Evolutionary conservation across 2,797 vertebrate species (phyloP).

Genomic region (Intellagama lesueurii): DNA sequence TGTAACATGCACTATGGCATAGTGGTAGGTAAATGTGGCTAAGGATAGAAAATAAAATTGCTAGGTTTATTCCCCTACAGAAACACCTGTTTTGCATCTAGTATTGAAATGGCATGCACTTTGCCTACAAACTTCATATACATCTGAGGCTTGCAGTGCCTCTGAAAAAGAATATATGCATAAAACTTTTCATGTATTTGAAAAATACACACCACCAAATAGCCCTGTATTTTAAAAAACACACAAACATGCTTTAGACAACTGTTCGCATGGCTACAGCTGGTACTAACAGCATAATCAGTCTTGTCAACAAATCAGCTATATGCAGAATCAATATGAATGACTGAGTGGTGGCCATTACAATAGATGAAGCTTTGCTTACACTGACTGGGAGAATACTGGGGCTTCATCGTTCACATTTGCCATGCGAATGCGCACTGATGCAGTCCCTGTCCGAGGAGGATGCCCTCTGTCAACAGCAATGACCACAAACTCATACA

Average conservation of each 20-base stretch:
- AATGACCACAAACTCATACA: conserved; percentile 90
- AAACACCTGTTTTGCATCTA: too few species aligned
- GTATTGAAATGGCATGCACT: too few species aligned
- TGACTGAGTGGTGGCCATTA: fast-evolving
- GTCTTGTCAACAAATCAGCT: neutral
- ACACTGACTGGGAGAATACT: conserved; percentile 88
- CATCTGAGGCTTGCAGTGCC: too few species aligned
- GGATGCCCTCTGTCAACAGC: conserved; percentile 87
- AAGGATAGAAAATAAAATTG: too few species aligned
- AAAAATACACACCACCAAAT: too few species aligned
- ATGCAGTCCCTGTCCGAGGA: conserved; percentile 87
- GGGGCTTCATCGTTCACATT: conserved; percentile 89
- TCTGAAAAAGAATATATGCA: too few species aligned
- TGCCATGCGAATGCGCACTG: conserved; percentile 84
- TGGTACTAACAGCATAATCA: neutral
- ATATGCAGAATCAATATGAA: fast-evolving
- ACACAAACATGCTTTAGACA: neutral
- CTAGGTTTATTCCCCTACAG: too few species aligned
- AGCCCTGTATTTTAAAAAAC: too few species aligned
- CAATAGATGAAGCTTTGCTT: conserved; percentile 53
- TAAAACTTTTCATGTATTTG: too few species aligned
- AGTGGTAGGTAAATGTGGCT: neutral
- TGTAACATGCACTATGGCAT: neutral
- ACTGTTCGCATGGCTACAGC: neutral
- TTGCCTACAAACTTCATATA: too few species aligned